A percentile compares a stretch with the other conserved stretches of the same genome.
Evolutionary conservation across 2,113 vertebrate species (phyloP).

Genomic region (Mesocricetus auratus): DNA sequence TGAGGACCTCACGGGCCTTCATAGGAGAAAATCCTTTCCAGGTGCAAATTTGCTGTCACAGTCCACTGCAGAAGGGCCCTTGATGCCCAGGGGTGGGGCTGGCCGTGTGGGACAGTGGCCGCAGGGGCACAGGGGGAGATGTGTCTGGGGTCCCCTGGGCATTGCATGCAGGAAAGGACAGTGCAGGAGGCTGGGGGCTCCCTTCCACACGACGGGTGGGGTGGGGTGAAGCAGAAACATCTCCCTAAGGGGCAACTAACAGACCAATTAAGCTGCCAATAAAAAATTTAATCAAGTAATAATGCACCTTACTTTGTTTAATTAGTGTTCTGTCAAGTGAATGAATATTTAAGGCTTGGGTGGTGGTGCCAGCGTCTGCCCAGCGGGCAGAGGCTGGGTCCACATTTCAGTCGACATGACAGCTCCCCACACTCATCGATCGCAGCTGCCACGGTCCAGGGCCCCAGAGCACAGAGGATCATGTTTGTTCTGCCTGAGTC

Average conservation of each 20-base stretch:
- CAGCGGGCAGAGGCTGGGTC: slow-evolving; percentile 79
- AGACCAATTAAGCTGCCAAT: slow-evolving; percentile 88
- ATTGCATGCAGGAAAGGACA: neutral
- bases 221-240: slow-evolving; percentile 55
- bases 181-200: neutral
- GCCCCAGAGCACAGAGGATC: rapidly evolving
- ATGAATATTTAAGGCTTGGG: slow-evolving; percentile 84
- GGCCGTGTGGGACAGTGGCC: too few relatives aligned
- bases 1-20: neutral
- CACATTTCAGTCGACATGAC: slow-evolving; percentile 80
- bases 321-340: slow-evolving; percentile 87
- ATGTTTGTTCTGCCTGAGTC: neutral
- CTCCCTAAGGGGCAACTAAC: slow-evolving; percentile 85
- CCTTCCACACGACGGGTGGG: neutral
- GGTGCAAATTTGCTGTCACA: neutral
- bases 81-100: rapidly evolving
- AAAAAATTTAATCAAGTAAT: slow-evolving; percentile 89
- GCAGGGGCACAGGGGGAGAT: neutral
- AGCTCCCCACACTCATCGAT: slow-evolving; percentile 67
- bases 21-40: neutral
- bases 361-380: slow-evolving; percentile 79
- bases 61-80: neutral
- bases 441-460: neutral
- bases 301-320: slow-evolving; percentile 88
- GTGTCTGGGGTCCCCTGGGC: neutral